These are phyloP conservation scores for Stigmatopora argus DNA, from an alignment of 2,113 vertebrate genomes.

Conservation along the genomic window DNA sequence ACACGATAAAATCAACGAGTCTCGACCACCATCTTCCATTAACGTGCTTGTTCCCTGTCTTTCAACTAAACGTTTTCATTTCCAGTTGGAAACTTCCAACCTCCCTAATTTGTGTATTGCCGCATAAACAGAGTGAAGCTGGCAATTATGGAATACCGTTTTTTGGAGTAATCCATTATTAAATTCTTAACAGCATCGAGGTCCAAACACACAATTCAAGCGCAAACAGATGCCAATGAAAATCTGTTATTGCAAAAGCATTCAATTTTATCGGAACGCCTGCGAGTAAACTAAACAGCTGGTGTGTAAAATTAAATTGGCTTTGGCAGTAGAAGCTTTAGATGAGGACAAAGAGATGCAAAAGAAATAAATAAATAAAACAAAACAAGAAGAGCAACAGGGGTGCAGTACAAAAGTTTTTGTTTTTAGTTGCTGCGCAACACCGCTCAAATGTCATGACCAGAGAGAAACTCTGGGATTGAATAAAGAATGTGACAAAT, in stretches of 20 bases:
- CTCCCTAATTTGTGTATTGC: neutral
- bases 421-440: constrained; percentile 10
- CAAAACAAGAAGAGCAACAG: constrained; percentile 20
- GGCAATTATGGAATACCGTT: neutral
- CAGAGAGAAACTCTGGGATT: constrained; percentile 18
- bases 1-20: too few relatives aligned
- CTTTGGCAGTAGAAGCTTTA: constrained; percentile 32
- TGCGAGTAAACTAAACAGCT: constrained; percentile 17
- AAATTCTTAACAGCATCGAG: neutral
- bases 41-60: too few relatives aligned
- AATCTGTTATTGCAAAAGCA: constrained; percentile 12
- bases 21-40: too few relatives aligned
- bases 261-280: constrained; percentile 19
- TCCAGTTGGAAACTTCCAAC: neutral
- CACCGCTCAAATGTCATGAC: constrained; percentile 26
- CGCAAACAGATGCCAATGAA: constrained; percentile 12
- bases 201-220: neutral
- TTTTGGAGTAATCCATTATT: neutral
- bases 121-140: neutral
- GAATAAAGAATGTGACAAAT: constrained; percentile 12
- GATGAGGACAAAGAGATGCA: constrained; percentile 10
- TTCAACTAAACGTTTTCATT: too few relatives aligned
- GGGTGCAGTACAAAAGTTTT: constrained; percentile 15
- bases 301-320: neutral
- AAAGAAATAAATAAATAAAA: constrained; percentile 15